phyloP scores from a whole-genome alignment of 2,113 vertebrate genomes.

The Antennarius striatus region DNA sequence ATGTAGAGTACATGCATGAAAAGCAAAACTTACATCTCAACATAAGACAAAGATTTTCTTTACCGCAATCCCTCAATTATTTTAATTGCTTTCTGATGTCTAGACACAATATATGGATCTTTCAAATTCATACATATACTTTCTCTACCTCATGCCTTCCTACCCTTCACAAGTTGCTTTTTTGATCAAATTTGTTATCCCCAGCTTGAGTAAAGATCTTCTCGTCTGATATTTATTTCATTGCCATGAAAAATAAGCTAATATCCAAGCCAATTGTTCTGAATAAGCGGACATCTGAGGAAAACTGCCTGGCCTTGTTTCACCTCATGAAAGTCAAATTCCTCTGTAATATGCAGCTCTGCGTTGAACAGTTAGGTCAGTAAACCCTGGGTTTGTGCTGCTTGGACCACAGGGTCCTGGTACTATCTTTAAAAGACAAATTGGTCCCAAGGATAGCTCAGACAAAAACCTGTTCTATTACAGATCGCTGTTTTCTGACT shows the following conservation, averaged over 20 bases:
- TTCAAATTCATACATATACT: neutral
- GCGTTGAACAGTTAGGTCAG: neutral
- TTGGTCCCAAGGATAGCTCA: neutral
- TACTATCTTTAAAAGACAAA: neutral
- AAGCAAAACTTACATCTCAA: too few species aligned
- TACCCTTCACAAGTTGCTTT: conserved; percentile 8
- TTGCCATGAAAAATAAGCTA: conserved; percentile 2
- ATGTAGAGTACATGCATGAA: too few species aligned
- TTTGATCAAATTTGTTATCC: conserved; percentile 19
- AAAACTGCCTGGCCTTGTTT: conserved; percentile 11
- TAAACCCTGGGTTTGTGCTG: conserved; percentile 4
- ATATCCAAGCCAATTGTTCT: conserved; percentile 27
- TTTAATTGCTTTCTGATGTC: neutral
- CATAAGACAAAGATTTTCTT: too few species aligned
- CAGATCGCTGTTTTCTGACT: too few species aligned
- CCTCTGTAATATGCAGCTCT: conserved; percentile 5
- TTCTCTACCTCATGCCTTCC: neutral
- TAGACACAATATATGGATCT: neutral
- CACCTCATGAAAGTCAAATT: conserved; percentile 31
- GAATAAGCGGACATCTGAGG: conserved; percentile 20
- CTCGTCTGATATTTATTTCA: conserved; percentile 19
- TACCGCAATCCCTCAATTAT: too few species aligned
- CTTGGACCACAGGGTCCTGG: neutral
- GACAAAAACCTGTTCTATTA: neutral
- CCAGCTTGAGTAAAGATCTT: conserved; percentile 14